Base-by-base conservation (phyloP, 2,888 invertebrate species). In the Caenorhabditis sp. region DNA sequence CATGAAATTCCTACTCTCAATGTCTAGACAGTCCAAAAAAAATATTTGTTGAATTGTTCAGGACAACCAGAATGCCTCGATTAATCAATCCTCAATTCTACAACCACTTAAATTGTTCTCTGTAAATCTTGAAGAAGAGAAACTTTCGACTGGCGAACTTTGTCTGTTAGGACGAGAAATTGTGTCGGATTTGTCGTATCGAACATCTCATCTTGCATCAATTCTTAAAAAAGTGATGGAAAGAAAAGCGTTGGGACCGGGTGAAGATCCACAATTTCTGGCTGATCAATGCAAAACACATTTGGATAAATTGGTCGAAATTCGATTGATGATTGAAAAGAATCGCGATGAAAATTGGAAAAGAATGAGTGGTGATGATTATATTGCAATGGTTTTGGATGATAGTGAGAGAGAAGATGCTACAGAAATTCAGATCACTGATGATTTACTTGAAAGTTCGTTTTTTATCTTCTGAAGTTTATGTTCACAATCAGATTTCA, bases 171-270 rank as follows among this genome's bases (percentile, higher is more conserved):
- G 27, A 51, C 14, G 10, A 51, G 53, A 31, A 8, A 10, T 66
- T 60, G n/a, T 60, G 10, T 51, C 43, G 12, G 43, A 43, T 14
- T 17, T 43, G 3, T 17, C 43, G 12, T 43, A 43, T 43, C 77
- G 80, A 63, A 77, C 77, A 0, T 67, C 64, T 4, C 8, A n/a
- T 0, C 59, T 81, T 19, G 60, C 75, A 5, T 12, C 49, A 17
- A 53, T 75, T 37, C 58, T 78, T 14, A 78, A 79, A 63, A 62
- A 70, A 37, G 76, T 75, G 37, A 65, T 67, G 62, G 78, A 80
- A 49, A 43, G 65, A 43, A 74, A 67, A 64, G 23, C 55, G 19
- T 51, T 66, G 50, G 19, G 14, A 17, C 50, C 24, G 14, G 66
- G 61, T 12, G 69, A 72, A 36, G 76, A 80, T 57, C 72, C 75